Base-by-base conservation (phyloP, 2,888 invertebrate species). In the Agrotis clavis region DNA sequence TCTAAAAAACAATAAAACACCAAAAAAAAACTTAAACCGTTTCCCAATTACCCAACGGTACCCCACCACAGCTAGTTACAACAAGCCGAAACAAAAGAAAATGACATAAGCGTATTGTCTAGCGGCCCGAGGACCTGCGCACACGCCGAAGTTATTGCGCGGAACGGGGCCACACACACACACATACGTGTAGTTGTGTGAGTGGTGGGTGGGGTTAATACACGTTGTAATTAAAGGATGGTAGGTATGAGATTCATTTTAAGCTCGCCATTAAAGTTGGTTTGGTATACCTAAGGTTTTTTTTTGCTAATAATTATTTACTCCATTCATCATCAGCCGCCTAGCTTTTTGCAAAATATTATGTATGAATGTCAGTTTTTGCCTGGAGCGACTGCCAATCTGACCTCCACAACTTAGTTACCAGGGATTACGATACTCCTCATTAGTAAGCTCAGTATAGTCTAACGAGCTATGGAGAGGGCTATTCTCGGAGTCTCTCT, bases 91-190 rank as follows among this genome's bases (percentile, higher is more conserved):
- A 88, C 88, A 88, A 88, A 87, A 87, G 88, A 90, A 90, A 90
- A 91, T 90, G 91, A 90, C 91, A 90, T 91, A 91, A 91, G 91
- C 87, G 84, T 85, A 85, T 82, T 86, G 89, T 88, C 81, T 88
- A 83, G 81, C 79, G 80, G 84, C 81, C 71, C 71, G 67, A 74
- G 71, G 66, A 80, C 72, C 74, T 77, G 88, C 87, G 90, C 90
- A 86, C 89, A 89, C 90, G 90, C 86, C 86, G 85, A 30, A 69
- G 74, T 59, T 86, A 83, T 66, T 72, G 71, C 77, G 80, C 82
- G 86, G 86, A 86, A 86, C 86, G 86, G 57, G 82, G 82, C 61
- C 86, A 86, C 74, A 65, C 80, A 70, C 82, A 83, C 83, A 65
- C 21, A 3, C 0, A 35, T 60, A 30, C 48, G 45, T 67, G 13